Conservation (phyloP, 2,113 vertebrate genomes). For the Ifrita kowaldi region DNA sequence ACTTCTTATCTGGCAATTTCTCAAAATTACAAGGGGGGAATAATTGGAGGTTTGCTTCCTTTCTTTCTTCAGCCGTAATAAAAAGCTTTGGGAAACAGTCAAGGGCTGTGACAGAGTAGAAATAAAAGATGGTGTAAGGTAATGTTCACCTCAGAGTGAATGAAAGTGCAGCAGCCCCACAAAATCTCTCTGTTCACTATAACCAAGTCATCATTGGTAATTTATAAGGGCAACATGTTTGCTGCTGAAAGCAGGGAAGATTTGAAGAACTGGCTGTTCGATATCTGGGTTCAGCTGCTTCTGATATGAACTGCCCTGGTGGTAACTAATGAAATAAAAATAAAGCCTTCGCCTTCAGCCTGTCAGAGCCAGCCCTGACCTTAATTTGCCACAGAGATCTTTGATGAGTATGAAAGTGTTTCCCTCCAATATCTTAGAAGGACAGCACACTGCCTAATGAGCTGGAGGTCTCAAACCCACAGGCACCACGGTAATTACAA, state of each 20-base stretch:
- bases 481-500: slow-evolving; percentile 71
- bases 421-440: slow-evolving; percentile 50
- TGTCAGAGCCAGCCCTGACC: slow-evolving; percentile 39
- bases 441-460: slow-evolving; percentile 58
- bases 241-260: not conserved
- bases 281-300: not conserved
- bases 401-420: slow-evolving; percentile 53
- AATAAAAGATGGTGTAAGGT: not conserved
- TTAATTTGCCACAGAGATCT: slow-evolving; percentile 39
- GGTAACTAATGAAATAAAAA: slow-evolving; percentile 4
- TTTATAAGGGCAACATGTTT: not conserved
- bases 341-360: not conserved
- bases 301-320: slow-evolving; percentile 2
- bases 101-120: not conserved
- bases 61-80: not conserved
- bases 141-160: not conserved
- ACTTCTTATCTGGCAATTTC: not conserved
- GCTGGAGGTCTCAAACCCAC: slow-evolving; percentile 63
- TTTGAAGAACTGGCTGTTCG: not conserved
- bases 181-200: not conserved
- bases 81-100: not conserved
- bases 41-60: not conserved
- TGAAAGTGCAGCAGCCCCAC: not conserved
- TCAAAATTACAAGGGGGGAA: not conserved
- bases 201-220: not conserved